Conservation (phyloP, 2,797 vertebrate genomes). For the Ceyx erithaca region DNA sequence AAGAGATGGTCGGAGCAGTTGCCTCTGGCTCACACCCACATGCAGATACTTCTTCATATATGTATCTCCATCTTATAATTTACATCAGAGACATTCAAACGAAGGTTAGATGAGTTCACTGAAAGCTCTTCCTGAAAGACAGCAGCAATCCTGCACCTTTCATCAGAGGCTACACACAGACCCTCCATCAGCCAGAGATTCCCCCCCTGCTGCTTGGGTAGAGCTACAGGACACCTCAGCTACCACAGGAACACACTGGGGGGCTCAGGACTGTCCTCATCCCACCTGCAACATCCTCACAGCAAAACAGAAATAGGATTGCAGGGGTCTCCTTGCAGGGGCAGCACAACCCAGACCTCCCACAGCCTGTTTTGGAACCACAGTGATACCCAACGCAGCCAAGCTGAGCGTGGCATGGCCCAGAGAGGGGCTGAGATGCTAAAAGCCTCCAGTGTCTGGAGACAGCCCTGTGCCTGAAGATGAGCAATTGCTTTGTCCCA, state of each 20-base stretch:
- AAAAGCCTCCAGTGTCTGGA: background rate
- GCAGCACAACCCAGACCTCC: fast-evolving
- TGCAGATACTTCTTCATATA: background rate
- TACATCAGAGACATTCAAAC: slow-evolving; percentile 55
- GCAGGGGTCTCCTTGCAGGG: background rate
- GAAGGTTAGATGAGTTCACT: background rate
- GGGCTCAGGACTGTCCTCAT: fast-evolving
- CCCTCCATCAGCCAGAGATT: background rate
- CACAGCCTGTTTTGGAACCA: fast-evolving
- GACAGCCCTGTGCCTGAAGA: background rate
- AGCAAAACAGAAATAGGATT: background rate
- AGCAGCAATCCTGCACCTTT: background rate
- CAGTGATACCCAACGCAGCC: fast-evolving
- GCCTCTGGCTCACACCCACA: slow-evolving; percentile 24
- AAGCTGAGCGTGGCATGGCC: fast-evolving
- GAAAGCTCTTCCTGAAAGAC: background rate
- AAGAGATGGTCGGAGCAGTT: background rate
- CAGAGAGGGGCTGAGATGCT: background rate
- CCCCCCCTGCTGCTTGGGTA: background rate
- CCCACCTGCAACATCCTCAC: fast-evolving
- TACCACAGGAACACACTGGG: fast-evolving
- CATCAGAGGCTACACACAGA: background rate
- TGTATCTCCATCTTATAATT: background rate
- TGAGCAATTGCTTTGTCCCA: background rate
- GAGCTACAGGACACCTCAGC: background rate